A percentile compares a stretch with the other conserved stretches of the same genome.
phyloP scores from a whole-genome alignment of 2,888 invertebrate species.

The Ormia ochracea region DNA sequence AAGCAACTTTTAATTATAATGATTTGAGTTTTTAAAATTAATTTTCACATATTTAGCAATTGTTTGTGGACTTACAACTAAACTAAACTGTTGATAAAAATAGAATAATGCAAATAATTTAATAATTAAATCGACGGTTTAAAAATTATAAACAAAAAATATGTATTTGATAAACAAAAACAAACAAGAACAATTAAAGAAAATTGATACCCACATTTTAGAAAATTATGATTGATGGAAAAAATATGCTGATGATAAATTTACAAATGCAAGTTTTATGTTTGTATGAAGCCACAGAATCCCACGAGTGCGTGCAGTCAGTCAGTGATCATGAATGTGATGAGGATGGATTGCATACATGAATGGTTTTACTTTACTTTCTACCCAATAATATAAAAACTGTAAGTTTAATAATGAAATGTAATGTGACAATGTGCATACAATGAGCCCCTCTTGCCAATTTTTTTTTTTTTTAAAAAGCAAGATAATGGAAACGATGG shows the following conservation, averaged over 20 bases:
- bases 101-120: neutral
- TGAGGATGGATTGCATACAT: constrained; percentile 34
- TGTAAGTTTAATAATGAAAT: neutral
- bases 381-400: neutral
- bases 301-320: constrained; percentile 15
- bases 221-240: constrained; percentile 26
- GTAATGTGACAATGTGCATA: neutral
- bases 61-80: neutral
- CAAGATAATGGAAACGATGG: too few species aligned
- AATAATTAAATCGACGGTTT: neutral
- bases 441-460: neutral
- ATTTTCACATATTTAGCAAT: constrained; percentile 6
- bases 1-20: too few species aligned
- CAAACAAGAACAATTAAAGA: neutral
- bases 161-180: neutral
- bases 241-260: constrained; percentile 35
- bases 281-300: constrained; percentile 25
- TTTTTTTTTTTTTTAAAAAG: neutral
- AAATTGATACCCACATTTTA: constrained; percentile 50
- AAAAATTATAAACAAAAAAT: constrained; percentile 1
- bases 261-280: constrained; percentile 40
- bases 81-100: too few species aligned
- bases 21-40: neutral
- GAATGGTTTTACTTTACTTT: neutral
- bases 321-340: constrained; percentile 13